Evolutionary conservation across 2,113 vertebrate species (phyloP).

Genomic region (Spilogale gracilis): DNA sequence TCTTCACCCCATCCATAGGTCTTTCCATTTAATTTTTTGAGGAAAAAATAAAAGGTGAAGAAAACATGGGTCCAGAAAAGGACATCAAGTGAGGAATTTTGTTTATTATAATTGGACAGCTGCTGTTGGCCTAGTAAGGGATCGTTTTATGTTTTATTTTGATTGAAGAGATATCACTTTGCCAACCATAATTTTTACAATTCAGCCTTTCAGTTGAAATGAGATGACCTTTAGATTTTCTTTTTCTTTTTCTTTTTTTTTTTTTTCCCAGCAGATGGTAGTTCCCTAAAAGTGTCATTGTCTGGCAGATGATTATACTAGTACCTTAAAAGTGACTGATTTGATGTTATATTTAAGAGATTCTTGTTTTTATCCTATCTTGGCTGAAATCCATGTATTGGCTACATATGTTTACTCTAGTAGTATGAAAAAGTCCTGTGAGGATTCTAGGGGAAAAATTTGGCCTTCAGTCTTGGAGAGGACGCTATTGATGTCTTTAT

Average conservation of each 20-base stretch:
- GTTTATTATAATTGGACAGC: slow-evolving; percentile 91
- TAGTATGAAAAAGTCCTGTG: neutral
- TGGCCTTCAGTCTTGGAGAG: neutral
- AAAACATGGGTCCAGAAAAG: slow-evolving; percentile 87
- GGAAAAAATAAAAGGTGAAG: slow-evolving; percentile 83
- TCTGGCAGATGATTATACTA: slow-evolving; percentile 60
- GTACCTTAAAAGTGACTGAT: slow-evolving; percentile 59
- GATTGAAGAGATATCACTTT: slow-evolving; percentile 89
- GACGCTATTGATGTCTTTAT: neutral
- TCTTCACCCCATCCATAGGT: slow-evolving; percentile 76
- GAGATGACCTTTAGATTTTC: slow-evolving; percentile 82
- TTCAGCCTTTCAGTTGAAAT: slow-evolving; percentile 85
- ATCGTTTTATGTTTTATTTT: slow-evolving; percentile 92
- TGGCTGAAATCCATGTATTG: slow-evolving; percentile 27
- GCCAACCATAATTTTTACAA: slow-evolving; percentile 88
- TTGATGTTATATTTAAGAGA: slow-evolving; percentile 61
- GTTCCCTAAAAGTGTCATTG: slow-evolving; percentile 75
- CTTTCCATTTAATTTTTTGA: slow-evolving; percentile 84
- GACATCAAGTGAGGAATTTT: slow-evolving; percentile 88
- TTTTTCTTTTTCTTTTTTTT: neutral
- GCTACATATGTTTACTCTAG: slow-evolving; percentile 29
- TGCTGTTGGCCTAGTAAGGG: slow-evolving; percentile 86
- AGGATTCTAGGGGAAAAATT: neutral
- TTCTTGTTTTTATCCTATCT: slow-evolving; percentile 39
- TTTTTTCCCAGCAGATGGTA: slow-evolving; percentile 72